phyloP scores from a whole-genome alignment of 1,140 invertebrate genomes.

The Coenobita brevimanus region DNA sequence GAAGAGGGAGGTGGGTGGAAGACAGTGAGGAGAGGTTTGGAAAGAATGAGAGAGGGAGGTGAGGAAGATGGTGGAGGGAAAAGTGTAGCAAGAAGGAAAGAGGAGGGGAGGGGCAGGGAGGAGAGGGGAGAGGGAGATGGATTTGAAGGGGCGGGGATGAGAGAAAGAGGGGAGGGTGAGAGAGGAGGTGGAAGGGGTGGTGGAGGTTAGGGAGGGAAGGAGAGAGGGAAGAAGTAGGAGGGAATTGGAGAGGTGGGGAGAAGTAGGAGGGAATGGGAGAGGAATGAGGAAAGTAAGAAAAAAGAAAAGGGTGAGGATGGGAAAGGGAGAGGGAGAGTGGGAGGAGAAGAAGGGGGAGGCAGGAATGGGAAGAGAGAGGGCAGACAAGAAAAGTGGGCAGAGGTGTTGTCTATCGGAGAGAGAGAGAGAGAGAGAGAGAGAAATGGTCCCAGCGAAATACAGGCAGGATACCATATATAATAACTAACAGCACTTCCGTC shows the following conservation, averaged over 20 bases:
- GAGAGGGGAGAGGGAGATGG: background rate
- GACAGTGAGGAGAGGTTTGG: no score
- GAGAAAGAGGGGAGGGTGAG: slow-evolving; percentile 15
- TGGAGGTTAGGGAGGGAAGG: background rate
- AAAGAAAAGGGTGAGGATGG: slow-evolving; percentile 15
- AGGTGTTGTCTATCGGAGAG: no score
- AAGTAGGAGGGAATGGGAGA: background rate
- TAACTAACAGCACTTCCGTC: no score
- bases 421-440: no score
- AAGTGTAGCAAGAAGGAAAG: background rate
- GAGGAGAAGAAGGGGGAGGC: background rate
- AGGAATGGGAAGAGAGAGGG: background rate
- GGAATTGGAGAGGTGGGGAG: background rate
- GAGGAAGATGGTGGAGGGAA: no score
- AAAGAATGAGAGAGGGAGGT: no score
- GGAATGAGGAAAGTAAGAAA: slow-evolving; percentile 30
- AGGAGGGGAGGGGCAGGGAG: background rate
- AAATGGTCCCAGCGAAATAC: no score
- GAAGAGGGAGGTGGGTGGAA: no score
- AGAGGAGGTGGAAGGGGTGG: background rate
- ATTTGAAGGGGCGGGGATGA: background rate
- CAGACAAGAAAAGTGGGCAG: background rate
- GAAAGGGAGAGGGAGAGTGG: background rate
- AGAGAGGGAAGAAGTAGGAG: background rate
- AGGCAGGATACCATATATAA: no score